Evolutionary conservation across 2,888 invertebrate species (phyloP).

Genomic region (Schizaphis graminum): DNA sequence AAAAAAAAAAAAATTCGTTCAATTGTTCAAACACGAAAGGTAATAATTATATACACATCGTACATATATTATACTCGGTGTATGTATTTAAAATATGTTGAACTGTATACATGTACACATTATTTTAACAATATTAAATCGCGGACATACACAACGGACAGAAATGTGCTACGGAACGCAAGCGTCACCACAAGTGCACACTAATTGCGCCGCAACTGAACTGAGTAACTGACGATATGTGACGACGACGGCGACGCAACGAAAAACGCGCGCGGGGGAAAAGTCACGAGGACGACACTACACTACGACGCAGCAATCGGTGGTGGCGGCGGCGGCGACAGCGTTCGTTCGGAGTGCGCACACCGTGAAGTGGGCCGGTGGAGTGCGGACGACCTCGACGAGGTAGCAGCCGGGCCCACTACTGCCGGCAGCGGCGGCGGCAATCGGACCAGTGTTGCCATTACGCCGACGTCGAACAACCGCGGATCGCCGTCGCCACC

Average conservation of each 20-base stretch:
- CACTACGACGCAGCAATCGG: slow-evolving; percentile 30
- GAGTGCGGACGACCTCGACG: slow-evolving; percentile 51
- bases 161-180: not conserved
- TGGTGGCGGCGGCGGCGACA: not conserved
- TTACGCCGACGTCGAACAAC: not conserved
- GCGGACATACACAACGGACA: not conserved
- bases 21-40: not conserved
- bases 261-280: slow-evolving; percentile 37
- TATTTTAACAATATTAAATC: not conserved
- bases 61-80: not conserved
- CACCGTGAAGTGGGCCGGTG: not conserved
- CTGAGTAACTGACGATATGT: not conserved
- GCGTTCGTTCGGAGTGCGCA: not conserved
- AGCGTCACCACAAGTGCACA: slow-evolving; percentile 39
- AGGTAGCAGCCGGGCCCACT: not conserved
- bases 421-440: not conserved
- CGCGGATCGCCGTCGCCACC: not conserved
- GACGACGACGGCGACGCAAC: not conserved
- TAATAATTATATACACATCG: not conserved
- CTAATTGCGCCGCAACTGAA: slow-evolving; percentile 62
- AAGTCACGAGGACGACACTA: slow-evolving; percentile 64
- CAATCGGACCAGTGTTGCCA: slow-evolving; percentile 12
- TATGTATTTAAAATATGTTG: slow-evolving; percentile 10
- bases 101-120: slow-evolving; percentile 13
- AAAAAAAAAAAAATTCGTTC: not conserved